phyloP scores from a whole-genome alignment of 2,888 invertebrate genomes.

The Pristionchus mayeri region DNA sequence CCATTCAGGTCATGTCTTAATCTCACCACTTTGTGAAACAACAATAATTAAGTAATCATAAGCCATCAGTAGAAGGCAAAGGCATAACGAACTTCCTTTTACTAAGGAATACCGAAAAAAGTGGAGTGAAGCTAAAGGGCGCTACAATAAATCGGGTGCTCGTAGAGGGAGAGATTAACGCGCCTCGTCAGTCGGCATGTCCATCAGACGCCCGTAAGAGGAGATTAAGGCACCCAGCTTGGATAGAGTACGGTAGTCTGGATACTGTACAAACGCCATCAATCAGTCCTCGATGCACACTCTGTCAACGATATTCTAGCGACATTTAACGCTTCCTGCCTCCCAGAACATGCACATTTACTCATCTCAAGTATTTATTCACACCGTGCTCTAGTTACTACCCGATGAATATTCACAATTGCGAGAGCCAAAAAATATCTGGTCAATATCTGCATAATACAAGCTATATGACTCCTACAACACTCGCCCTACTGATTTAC shows the following conservation, averaged over 20 bases:
- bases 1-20: too few relatives aligned
- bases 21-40: too few relatives aligned
- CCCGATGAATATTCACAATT: constrained; percentile 3
- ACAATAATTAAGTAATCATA: background rate
- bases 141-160: too few relatives aligned
- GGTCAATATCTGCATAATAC: background rate
- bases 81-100: too few relatives aligned
- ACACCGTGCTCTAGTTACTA: background rate
- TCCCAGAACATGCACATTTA: background rate
- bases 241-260: constrained; percentile 1
- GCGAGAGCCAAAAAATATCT: background rate
- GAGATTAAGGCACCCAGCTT: constrained; percentile 35
- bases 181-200: constrained; percentile 30
- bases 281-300: background rate
- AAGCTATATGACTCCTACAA: background rate
- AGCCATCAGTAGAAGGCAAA: too few relatives aligned
- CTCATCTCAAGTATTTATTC: constrained; percentile 6
- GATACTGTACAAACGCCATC: too few relatives aligned
- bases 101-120: too few relatives aligned
- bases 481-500: too few relatives aligned
- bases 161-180: too few relatives aligned
- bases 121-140: too few relatives aligned
- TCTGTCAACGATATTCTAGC: constrained; percentile 6
- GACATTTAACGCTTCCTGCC: background rate
- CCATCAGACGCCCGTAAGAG: constrained; percentile 24